Evolutionary conservation across 1,140 invertebrate species (phyloP).

Genomic region (Periplaneta americana): DNA sequence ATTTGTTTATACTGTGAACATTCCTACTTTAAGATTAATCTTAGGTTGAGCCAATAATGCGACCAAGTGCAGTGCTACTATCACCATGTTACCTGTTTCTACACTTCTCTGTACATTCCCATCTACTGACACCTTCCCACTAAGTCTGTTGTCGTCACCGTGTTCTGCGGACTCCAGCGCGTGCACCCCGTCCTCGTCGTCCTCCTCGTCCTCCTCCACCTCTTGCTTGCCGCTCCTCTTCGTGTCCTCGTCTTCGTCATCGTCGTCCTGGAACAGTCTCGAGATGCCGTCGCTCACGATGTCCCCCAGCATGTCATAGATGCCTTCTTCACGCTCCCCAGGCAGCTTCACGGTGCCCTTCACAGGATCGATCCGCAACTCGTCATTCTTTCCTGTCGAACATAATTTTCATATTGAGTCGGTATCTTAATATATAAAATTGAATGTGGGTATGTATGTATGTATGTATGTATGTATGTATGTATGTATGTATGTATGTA

Average conservation of each 20-base stretch:
- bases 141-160: neutral
- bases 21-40: too few species aligned
- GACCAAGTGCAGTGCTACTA: too few species aligned
- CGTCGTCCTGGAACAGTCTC: neutral
- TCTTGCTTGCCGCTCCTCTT: neutral
- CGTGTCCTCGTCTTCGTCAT: neutral
- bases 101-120: neutral
- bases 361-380: neutral
- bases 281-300: neutral
- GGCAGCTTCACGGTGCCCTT: neutral
- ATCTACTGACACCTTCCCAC: neutral
- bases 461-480: too few species aligned
- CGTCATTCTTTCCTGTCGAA: neutral
- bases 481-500: too few species aligned
- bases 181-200: neutral
- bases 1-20: too few species aligned
- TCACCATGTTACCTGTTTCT: neutral
- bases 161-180: neutral
- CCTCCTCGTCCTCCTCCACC: neutral
- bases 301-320: neutral
- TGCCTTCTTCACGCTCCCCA: neutral
- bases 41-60: too few species aligned
- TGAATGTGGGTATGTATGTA: too few species aligned
- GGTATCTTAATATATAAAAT: neutral
- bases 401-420: neutral